These are phyloP conservation scores for Agonopterix subpropinquella DNA, from an alignment of 2,888 invertebrate genomes.

Conservation along the genomic window DNA sequence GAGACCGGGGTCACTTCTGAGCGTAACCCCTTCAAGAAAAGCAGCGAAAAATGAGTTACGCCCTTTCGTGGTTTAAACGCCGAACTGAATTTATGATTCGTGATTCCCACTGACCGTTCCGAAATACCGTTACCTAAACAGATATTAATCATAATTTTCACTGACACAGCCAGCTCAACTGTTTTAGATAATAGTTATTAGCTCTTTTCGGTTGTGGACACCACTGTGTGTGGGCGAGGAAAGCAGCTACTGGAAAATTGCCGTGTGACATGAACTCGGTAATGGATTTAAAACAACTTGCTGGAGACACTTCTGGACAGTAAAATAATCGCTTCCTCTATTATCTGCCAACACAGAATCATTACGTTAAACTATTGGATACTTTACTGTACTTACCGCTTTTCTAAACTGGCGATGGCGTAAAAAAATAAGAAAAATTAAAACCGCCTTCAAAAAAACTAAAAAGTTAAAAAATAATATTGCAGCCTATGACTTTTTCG, in stretches of 20 bases:
- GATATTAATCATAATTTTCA: slow-evolving; percentile 76
- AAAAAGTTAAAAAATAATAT: too few species aligned
- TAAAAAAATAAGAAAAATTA: too few species aligned
- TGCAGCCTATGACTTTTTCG: too few species aligned
- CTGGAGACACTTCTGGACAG: slow-evolving; percentile 54
- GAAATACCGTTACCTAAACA: slow-evolving; percentile 65
- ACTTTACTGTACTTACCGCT: slow-evolving; percentile 2
- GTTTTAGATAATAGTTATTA: slow-evolving; percentile 71
- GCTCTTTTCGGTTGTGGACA: slow-evolving; percentile 54
- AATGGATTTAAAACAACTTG: slow-evolving; percentile 71
- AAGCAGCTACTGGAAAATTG: slow-evolving; percentile 69
- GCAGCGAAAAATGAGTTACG: too few species aligned
- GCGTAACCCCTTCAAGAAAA: too few species aligned
- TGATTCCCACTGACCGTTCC: slow-evolving; percentile 12
- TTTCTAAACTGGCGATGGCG: background rate
- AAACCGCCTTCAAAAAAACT: too few species aligned
- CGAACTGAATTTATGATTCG: background rate
- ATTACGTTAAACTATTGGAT: slow-evolving; percentile 27
- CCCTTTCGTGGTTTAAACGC: too few species aligned
- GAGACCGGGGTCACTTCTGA: too few species aligned
- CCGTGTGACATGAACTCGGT: slow-evolving; percentile 60
- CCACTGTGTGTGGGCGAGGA: slow-evolving; percentile 61
- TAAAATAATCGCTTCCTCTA: slow-evolving; percentile 67
- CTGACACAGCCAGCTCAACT: slow-evolving; percentile 60
- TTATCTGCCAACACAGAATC: slow-evolving; percentile 25